Percentiles rank a stretch among this genome's conserved stretches.
These are phyloP conservation scores for Aquatica leii DNA, from an alignment of 2,888 invertebrate genomes.

Conservation along the genomic window DNA sequence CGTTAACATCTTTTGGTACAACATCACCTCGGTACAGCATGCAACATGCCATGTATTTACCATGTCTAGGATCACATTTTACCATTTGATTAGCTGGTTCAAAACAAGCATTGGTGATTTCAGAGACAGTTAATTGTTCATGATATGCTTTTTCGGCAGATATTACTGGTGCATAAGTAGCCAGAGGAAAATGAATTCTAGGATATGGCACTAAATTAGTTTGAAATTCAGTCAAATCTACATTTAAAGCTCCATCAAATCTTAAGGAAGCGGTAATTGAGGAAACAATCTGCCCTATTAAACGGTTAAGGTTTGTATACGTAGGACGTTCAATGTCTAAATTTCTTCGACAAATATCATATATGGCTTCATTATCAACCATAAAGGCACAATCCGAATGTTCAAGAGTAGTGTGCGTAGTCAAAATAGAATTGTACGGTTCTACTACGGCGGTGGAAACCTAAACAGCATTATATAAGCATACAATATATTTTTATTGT, in stretches of 20 bases:
- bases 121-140: conserved; percentile 88
- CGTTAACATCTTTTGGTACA: conserved; percentile 90
- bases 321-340: conserved; percentile 85
- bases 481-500: not conserved
- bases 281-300: conserved; percentile 89
- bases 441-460: conserved; percentile 84
- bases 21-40: conserved; percentile 94
- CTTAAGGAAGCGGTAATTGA: conserved; percentile 93
- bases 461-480: conserved; percentile 57
- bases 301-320: conserved; percentile 86
- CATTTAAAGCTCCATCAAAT: conserved; percentile 92
- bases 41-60: conserved; percentile 94
- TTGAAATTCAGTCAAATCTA: conserved; percentile 94
- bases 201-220: conserved; percentile 94
- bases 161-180: conserved; percentile 91
- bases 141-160: conserved; percentile 94
- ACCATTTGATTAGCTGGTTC: conserved; percentile 95
- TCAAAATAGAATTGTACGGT: conserved; percentile 93
- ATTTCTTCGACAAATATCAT: conserved; percentile 88
- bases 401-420: conserved; percentile 88
- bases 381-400: conserved; percentile 92
- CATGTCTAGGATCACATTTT: conserved; percentile 89
- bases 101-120: conserved; percentile 95
- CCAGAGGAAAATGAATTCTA: conserved; percentile 93
- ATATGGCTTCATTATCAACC: conserved; percentile 92